A percentile compares a stretch with the other conserved stretches of the same genome.
Conservation (phyloP, 2,797 vertebrate genomes). For the Mormyrus hasselquistii region DNA sequence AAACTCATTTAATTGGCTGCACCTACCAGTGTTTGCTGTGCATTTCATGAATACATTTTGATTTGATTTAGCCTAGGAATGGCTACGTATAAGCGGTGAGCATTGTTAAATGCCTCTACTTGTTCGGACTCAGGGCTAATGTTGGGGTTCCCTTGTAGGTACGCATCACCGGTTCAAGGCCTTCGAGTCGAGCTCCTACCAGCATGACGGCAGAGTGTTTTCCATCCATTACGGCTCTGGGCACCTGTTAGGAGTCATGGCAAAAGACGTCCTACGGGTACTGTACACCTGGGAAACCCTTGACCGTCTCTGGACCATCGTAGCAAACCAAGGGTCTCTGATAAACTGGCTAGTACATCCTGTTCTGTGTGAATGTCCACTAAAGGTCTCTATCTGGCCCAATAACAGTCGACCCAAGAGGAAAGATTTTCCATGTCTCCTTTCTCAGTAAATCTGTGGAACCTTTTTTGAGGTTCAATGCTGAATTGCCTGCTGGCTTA, state of each 20-base stretch:
- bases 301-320: neutral
- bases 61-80: neutral
- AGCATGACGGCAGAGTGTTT: constrained; percentile 47
- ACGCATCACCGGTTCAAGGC: constrained; percentile 51
- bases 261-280: constrained; percentile 52
- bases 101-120: neutral
- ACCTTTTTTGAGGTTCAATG: neutral
- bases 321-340: neutral
- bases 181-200: constrained; percentile 50
- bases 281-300: neutral
- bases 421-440: neutral
- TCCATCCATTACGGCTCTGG: constrained; percentile 55
- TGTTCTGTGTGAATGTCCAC: neutral
- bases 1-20: neutral
- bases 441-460: neutral
- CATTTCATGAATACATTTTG: neutral
- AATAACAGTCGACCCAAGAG: neutral
- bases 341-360: neutral
- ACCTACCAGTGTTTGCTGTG: neutral
- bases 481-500: neutral
- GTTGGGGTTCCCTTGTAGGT: constrained; percentile 34
- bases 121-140: neutral
- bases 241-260: constrained; percentile 53
- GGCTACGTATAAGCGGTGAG: neutral
- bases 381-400: neutral